Base-by-base conservation (phyloP, 2,113 vertebrate genomes). In the Eurystomus gularis region DNA sequence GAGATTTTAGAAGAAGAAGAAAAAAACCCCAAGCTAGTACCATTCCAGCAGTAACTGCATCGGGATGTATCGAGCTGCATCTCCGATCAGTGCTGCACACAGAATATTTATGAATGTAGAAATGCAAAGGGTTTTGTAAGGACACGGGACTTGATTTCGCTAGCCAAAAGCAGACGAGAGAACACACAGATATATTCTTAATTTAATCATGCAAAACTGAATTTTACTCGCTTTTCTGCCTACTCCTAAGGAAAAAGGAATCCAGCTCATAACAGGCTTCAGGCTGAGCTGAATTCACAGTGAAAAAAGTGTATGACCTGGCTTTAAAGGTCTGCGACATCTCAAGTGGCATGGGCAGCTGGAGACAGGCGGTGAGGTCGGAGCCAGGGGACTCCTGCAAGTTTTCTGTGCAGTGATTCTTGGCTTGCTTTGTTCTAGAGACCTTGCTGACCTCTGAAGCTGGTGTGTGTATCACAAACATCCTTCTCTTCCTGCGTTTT, bases 401-500 rank as follows among this genome's bases (percentile, higher is more conserved):
- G 37, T 19, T 35, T 33, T 13, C 29, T 19, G 44, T 24, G 48
- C 10, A 17, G 40, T 26, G 21, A n/a, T 39, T 64, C 21, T 1
- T 0, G 19, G 28, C 62, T 26, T 57, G 20, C 15, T 49, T 62
- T 1, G 1, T 33, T 55, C n/a, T 23, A 17, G 21, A 49, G 52
- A 39, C 39, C 60, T 23, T 14, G 26, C 33, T 49, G 68, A 19
- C 28, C 66, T 35, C 20, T 4, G 44, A 37, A 25, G 42, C 51
- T 60, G 54, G 26, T 4, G 29, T 13, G 68, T 58, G 82, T 11
- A 5, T 39, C 81, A 57, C 20, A 37, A 18, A 18, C 25, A 33
- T 19, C 24, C 49, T 16, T 6, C 12, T 48, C 48, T 2, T 52
- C 24, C 20, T 29, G 9, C 0, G 1, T 40, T 46, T 13, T 17